Base-by-base conservation (phyloP, 1,140 invertebrate genomes). In the Drosophila tropicalis region DNA sequence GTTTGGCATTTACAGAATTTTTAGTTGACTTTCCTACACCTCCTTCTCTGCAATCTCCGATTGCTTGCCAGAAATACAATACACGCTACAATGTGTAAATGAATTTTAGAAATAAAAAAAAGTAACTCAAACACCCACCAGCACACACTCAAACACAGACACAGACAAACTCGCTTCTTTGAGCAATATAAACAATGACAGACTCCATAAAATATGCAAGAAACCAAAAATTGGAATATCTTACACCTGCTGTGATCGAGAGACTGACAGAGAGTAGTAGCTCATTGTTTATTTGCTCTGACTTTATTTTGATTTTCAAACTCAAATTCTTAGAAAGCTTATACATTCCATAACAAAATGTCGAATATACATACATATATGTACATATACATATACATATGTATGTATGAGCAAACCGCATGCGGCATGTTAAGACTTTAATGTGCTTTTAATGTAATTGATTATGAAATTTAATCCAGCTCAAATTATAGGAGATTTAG, bases 121-220 rank as follows among this genome's bases (percentile, higher is more conserved):
- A 25, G 32, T 54, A 55, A 19, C 41, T 19, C 39, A 39, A 2
- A 64, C 15, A 41, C 44, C 22, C 22, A 25, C 22, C 22, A 25
- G 3, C 22, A 22, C 22, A 22, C 22, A 1, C 22, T 22, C 22
- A 22, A 22, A 19, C 34, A 32, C 29, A 39, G 1, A 64, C 10
- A 41, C 44, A 57, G 51, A 57, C 63, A 77, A 41, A 66, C 7
- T 44, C 67, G 44, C 51, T 63, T 62, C 61, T 72, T 62, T 71
- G 61, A 79, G 70, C 68, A 70, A 79, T 83, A 83, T 70, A 66
- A 87, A 87, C 84, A 87, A 83, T 78, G 84, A 78, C 80, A 89
- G 73, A 69, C 70, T 9, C 44, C 77, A 84, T 89, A 67, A 89
- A 89, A 89, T 89, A 89, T 89, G 68, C 67, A 72, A 75, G 69